Percentiles rank a stretch among this genome's conserved stretches.
These are phyloP conservation scores for Mechanitis mazaeus DNA, from an alignment of 2,888 invertebrate genomes.

Conservation along the genomic window DNA sequence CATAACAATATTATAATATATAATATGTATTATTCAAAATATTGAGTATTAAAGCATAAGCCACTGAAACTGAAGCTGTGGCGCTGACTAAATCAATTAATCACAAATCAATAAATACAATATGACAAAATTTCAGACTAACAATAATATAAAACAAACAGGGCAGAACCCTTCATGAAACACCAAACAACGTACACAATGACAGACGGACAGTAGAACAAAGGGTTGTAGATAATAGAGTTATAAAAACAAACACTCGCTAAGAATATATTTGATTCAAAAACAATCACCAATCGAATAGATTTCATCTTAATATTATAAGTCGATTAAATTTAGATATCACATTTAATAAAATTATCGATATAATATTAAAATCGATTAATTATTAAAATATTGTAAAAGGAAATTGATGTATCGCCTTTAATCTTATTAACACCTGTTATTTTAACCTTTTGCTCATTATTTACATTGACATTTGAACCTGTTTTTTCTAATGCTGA, in stretches of 20 bases:
- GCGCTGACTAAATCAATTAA: background rate
- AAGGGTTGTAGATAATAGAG: conserved; percentile 68
- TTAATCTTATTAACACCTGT: conserved; percentile 25
- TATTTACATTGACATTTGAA: conserved; percentile 20
- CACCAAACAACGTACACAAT: conserved; percentile 58
- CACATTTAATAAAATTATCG: background rate
- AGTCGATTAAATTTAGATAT: too few relatives aligned
- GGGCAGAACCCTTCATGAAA: conserved; percentile 42
- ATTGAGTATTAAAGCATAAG: background rate
- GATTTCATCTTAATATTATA: conserved; percentile 10
- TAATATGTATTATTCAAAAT: too few relatives aligned
- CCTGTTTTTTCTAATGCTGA: conserved; percentile 18
- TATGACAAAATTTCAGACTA: conserved; percentile 17
- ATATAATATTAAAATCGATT: background rate
- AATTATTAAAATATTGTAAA: background rate
- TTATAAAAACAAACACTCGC: conserved; percentile 62
- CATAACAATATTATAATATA: too few relatives aligned
- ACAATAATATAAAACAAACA: conserved; percentile 35
- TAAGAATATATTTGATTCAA: conserved; percentile 49
- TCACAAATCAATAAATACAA: conserved; percentile 8
- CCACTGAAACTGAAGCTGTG: background rate
- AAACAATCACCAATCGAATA: conserved; percentile 13
- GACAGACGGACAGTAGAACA: conserved; percentile 59
- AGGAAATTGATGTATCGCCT: background rate
- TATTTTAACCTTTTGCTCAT: conserved; percentile 9